phyloP scores from a whole-genome alignment of 2,797 vertebrate species.

The Linurgus olivaceus region DNA sequence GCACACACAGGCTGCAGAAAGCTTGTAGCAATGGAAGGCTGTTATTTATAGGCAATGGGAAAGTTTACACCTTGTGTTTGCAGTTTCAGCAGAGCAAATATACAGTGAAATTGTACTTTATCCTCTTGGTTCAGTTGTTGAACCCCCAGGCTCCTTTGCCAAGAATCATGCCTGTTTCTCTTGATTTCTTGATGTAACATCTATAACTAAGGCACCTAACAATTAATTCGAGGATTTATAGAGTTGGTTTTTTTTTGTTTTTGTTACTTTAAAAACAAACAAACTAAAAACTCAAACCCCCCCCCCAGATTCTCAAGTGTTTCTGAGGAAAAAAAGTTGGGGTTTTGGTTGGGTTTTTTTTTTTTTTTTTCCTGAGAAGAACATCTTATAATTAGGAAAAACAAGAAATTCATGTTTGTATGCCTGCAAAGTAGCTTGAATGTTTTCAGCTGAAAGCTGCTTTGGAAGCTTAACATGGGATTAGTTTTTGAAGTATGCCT shows the following conservation, averaged over 20 bases:
- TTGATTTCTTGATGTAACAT: not conserved
- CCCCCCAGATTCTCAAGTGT: not conserved
- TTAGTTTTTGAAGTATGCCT: conserved; percentile 25
- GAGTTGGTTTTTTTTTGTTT: not conserved
- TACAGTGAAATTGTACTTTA: not conserved
- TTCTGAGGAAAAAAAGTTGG: not conserved
- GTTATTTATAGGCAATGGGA: not conserved
- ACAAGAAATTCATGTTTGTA: not conserved
- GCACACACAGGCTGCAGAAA: not conserved
- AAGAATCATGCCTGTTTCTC: not conserved
- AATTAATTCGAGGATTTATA: not conserved
- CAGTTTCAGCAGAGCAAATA: not conserved
- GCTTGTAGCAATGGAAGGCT: not conserved
- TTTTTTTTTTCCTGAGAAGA: not conserved
- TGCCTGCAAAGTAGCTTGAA: not conserved
- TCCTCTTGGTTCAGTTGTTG: not conserved
- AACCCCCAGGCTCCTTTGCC: not conserved
- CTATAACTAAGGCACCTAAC: not conserved
- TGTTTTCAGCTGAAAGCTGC: not conserved
- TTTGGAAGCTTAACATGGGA: conserved; percentile 7
- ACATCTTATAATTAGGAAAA: not conserved
- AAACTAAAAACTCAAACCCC: fast-evolving
- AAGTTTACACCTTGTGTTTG: not conserved
- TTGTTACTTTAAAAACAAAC: not conserved
- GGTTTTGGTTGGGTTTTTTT: not conserved